phyloP scores from a whole-genome alignment of 2,113 vertebrate genomes.

The Leptodactylus fuscus region DNA sequence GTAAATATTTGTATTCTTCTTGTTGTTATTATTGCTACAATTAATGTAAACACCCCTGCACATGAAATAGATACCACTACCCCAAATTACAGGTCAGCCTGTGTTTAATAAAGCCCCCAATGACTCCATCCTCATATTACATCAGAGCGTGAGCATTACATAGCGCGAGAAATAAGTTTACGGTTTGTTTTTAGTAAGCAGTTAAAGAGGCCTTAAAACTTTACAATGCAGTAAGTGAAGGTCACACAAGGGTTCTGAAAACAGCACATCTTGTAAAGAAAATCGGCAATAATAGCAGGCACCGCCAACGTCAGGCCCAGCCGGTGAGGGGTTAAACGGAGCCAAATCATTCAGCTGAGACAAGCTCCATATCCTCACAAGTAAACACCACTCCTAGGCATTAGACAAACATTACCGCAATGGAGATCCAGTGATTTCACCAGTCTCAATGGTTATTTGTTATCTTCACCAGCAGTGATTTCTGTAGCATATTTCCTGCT shows the following conservation, averaged over 20 bases:
- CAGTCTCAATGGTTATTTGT: conserved; percentile 14
- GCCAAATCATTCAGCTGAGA: not conserved
- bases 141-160: conserved; percentile 14
- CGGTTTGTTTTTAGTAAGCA: conserved; percentile 35
- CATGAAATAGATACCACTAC: not conserved
- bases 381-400: not conserved
- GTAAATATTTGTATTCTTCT: not conserved
- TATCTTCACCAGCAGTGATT: conserved; percentile 30
- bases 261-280: conserved; percentile 21
- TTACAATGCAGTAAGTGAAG: conserved; percentile 48
- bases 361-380: not conserved
- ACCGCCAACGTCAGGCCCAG: not conserved
- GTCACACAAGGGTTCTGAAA: conserved; percentile 40
- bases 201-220: conserved; percentile 45
- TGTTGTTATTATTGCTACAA: not conserved
- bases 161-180: conserved; percentile 21
- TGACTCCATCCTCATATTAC: conserved; percentile 14
- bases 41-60: not conserved
- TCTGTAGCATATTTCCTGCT: conserved; percentile 27
- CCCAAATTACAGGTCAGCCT: no score
- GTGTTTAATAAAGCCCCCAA: not conserved
- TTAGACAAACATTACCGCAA: not conserved
- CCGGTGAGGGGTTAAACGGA: not conserved
- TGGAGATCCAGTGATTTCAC: conserved; percentile 2
- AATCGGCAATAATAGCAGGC: conserved; percentile 1